Evolutionary conservation across 1,140 invertebrate species (phyloP).

Genomic region (Cardiocondyla obscurior): DNA sequence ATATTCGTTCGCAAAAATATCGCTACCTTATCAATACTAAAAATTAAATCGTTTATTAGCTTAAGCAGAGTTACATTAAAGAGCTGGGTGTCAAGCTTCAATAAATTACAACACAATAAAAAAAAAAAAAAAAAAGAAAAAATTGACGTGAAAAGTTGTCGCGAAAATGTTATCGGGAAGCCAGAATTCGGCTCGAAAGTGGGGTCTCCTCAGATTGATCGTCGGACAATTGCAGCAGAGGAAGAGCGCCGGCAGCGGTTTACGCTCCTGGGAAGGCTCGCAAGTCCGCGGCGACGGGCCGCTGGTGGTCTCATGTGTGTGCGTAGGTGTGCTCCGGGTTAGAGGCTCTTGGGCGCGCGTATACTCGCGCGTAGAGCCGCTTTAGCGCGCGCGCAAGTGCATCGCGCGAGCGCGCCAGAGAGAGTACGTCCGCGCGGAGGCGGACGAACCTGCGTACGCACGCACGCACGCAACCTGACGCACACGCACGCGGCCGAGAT

Average conservation of each 20-base stretch:
- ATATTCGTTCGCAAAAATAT: too few relatives aligned
- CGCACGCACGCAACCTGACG: too few relatives aligned
- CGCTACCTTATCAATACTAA: too few relatives aligned
- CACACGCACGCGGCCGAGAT: neutral
- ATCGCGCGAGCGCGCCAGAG: neutral
- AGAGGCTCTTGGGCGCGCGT: conserved; percentile 41
- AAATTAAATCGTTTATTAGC: too few relatives aligned
- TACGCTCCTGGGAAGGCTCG: conserved; percentile 54
- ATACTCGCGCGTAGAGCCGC: neutral
- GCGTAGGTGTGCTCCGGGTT: conserved; percentile 68
- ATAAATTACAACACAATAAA: too few relatives aligned
- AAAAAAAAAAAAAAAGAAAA: too few relatives aligned
- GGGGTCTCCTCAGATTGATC: too few relatives aligned
- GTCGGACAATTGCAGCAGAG: neutral
- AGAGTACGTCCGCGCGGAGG: neutral
- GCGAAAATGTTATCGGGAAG: too few relatives aligned
- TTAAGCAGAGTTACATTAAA: too few relatives aligned
- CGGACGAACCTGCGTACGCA: neutral
- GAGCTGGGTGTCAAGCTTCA: too few relatives aligned
- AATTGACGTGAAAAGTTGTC: too few relatives aligned
- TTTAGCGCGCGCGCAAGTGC: conserved; percentile 31
- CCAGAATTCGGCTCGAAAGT: too few relatives aligned
- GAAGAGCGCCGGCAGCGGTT: neutral
- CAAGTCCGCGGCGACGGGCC: conserved; percentile 44
- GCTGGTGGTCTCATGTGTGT: conserved; percentile 18